phyloP scores from a whole-genome alignment of 2,888 invertebrate genomes.

The Stenodema calcarata region DNA sequence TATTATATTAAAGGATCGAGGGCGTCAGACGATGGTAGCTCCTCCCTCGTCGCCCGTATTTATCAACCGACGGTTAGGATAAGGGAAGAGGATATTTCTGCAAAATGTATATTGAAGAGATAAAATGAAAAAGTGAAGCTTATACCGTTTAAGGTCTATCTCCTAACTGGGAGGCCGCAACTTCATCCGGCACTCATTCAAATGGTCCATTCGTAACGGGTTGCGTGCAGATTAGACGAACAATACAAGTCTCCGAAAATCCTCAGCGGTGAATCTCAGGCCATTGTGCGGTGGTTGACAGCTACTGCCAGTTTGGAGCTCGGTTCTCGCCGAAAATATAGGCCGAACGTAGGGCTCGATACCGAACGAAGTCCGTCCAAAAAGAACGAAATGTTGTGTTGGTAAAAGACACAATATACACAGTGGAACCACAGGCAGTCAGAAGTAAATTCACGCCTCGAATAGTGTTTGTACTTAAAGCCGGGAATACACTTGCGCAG shows the following conservation, averaged over 20 bases:
- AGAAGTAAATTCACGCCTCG: too few relatives aligned
- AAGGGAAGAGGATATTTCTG: not conserved
- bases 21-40: too few relatives aligned
- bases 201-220: not conserved
- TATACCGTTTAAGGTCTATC: not conserved
- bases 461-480: too few relatives aligned
- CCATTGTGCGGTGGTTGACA: not conserved
- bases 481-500: too few relatives aligned
- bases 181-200: not conserved
- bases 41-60: not conserved
- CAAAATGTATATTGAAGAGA: not conserved
- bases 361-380: too few relatives aligned
- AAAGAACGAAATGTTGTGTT: too few relatives aligned
- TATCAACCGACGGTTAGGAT: not conserved
- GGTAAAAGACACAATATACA: too few relatives aligned
- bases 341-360: not conserved
- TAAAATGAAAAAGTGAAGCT: not conserved
- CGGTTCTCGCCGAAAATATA: not conserved
- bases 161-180: not conserved
- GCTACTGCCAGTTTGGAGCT: not conserved
- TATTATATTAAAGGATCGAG: too few relatives aligned
- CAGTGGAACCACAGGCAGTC: too few relatives aligned
- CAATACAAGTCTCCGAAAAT: not conserved
- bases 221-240: not conserved
- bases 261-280: not conserved